Base-by-base conservation (phyloP, 1,140 invertebrate species). In the Temnothorax curvispinosus region DNA sequence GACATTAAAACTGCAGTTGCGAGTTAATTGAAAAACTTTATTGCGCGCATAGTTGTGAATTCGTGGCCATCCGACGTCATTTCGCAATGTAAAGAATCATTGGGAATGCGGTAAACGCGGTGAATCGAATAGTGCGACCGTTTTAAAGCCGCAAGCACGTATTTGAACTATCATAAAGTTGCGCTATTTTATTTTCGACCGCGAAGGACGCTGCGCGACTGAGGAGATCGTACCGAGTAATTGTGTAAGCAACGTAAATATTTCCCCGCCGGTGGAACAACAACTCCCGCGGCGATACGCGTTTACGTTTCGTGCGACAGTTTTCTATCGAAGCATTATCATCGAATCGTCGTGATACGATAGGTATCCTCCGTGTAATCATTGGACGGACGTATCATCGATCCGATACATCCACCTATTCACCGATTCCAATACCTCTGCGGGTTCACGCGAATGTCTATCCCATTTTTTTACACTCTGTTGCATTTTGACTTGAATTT, bases 171-270 rank as follows among this genome's bases (percentile, higher is more conserved):
- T 74, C 69, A 74, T 84, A 84, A 62, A 84, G n/a, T 74, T 44
- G 32, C n/a, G 54, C 6, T 27, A 27, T 60, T 84, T 84, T 84
- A 84, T 74, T 84, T 27, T 35, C 38, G 54, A 35, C 11, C 35
- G 7, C 11, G 18, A 18, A 58, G 41, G 38, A 74, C 18, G 9
- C 11, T 18, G 27, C 35, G 38, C 21, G 27, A 6, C 38, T 15
- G 78, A n/a, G 7, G 38, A 72, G 41, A 38, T 47, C 52, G 52
- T 47, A 58, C 41, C 76, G 62, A 80, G 54, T 60, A 82, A 84
- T 74, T 60, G 69, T 74, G 71, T 82, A 82, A 82, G 41, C 67
- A 82, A 38, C 52, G 27, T 35, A 82, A 82, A 82, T 74, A 60
- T 82, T 72, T 72, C 80, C 44, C 2, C 15, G 13, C 15, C 38